Conservation (phyloP, 2,888 invertebrate species). For the Beris morrisii region DNA sequence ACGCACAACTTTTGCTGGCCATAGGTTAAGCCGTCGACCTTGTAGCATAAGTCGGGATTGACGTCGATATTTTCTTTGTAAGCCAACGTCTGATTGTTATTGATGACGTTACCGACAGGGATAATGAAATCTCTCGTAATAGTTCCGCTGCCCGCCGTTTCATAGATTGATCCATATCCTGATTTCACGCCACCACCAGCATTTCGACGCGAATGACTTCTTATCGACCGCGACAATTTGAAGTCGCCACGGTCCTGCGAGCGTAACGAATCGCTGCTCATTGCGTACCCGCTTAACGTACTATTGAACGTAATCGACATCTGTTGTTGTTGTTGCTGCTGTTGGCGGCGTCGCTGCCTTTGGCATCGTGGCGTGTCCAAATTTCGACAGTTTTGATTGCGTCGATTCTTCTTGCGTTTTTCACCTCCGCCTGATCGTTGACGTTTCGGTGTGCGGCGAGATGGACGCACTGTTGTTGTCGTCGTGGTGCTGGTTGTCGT, state of each 20-base stretch:
- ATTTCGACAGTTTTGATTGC: slow-evolving; percentile 50
- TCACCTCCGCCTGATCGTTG: slow-evolving; percentile 42
- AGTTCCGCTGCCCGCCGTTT: slow-evolving; percentile 44
- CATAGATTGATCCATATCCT: slow-evolving; percentile 41
- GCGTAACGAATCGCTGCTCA: not conserved
- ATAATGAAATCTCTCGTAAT: slow-evolving; percentile 49
- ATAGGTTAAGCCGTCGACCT: slow-evolving; percentile 51
- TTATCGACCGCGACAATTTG: slow-evolving; percentile 47
- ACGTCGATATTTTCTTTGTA: slow-evolving; percentile 53
- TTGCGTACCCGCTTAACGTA: slow-evolving; percentile 4
- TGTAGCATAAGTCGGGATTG: slow-evolving; percentile 54
- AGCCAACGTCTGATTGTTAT: slow-evolving; percentile 40
- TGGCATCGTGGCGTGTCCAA: slow-evolving; percentile 52
- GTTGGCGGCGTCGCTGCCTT: slow-evolving; percentile 50
- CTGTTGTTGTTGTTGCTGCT: slow-evolving; percentile 12
- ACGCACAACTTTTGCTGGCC: slow-evolving; percentile 55
- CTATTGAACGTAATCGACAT: slow-evolving; percentile 25
- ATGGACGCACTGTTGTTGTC: slow-evolving; percentile 39
- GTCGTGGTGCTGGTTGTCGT: slow-evolving; percentile 39
- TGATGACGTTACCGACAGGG: slow-evolving; percentile 44
- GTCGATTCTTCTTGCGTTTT: slow-evolving; percentile 44
- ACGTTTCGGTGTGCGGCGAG: slow-evolving; percentile 34
- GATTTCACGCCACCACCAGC: slow-evolving; percentile 40
- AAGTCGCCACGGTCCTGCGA: slow-evolving; percentile 39
- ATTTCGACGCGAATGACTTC: slow-evolving; percentile 50